Conservation (phyloP, 2,113 vertebrate genomes). For the Chloropsis hardwickii region DNA sequence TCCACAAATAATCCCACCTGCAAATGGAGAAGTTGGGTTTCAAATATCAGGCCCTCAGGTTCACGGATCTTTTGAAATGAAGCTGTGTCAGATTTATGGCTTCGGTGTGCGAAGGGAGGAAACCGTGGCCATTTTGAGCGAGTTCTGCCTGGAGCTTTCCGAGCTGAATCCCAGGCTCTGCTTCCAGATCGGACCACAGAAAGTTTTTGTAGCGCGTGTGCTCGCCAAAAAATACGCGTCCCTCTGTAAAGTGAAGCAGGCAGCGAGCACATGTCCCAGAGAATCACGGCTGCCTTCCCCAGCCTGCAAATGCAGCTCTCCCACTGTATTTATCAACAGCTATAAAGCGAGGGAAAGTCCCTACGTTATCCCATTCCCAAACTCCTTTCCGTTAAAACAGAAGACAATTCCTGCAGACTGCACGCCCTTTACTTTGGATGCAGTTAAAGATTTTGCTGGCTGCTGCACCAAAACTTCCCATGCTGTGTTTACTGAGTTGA, state of each 20-base stretch:
- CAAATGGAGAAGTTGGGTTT: conserved; percentile 36
- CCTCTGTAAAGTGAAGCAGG: not conserved
- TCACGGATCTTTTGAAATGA: not conserved
- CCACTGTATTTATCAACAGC: not conserved
- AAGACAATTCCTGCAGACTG: conserved; percentile 28
- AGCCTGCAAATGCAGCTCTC: not conserved
- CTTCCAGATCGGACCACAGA: not conserved
- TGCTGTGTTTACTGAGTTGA: conserved; percentile 63
- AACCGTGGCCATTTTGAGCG: conserved; percentile 35
- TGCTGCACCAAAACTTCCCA: conserved; percentile 39
- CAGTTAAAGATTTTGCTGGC: conserved; percentile 46
- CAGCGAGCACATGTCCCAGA: not conserved
- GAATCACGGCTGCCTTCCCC: not conserved
- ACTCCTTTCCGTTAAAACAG: not conserved
- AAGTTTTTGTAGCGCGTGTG: not conserved
- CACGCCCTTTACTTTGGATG: conserved; percentile 25
- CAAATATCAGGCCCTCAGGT: conserved; percentile 50
- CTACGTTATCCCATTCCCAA: not conserved
- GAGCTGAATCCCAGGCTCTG: not conserved
- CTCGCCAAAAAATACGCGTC: not conserved
- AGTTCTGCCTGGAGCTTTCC: not conserved
- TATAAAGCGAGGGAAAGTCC: not conserved
- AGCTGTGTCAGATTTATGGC: conserved; percentile 51
- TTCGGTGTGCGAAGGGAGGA: not conserved
- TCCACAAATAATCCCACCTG: conserved; percentile 64